Percentiles rank a stretch among this genome's conserved stretches.
These are phyloP conservation scores for Echinops telfairi DNA, from an alignment of 2,113 vertebrate genomes.

Conservation along the genomic window DNA sequence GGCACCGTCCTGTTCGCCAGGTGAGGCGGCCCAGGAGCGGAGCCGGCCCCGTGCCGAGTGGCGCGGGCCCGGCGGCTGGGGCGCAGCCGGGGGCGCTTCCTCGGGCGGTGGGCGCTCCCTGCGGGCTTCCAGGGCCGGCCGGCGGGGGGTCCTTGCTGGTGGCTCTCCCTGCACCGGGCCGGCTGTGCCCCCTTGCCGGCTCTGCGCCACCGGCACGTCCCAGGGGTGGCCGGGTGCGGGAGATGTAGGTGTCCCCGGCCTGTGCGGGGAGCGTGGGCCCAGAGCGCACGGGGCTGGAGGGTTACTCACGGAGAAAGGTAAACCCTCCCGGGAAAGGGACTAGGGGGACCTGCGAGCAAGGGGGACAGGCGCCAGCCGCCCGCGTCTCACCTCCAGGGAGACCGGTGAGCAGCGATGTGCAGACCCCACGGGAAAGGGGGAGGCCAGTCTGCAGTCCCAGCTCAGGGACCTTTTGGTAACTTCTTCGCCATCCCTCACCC, in stretches of 20 bases:
- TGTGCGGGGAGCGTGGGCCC: no score
- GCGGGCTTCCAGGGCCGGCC: neutral
- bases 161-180: neutral
- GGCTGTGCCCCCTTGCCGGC: neutral
- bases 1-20: constrained; percentile 94
- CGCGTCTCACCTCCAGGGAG: accelerated
- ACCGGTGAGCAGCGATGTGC: accelerated
- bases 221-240: neutral
- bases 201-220: neutral
- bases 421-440: neutral
- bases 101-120: accelerated
- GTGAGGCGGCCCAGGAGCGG: constrained; percentile 83
- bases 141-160: no score
- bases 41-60: neutral
- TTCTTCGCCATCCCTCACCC: neutral
- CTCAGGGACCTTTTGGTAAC: neutral
- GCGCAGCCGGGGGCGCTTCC: neutral
- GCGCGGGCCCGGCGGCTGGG: neutral
- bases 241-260: neutral
- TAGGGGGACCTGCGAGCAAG: neutral
- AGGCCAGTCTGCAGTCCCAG: neutral
- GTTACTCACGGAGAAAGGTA: neutral
- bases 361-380: no score
- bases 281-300: neutral
- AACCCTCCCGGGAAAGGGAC: neutral